Evolutionary conservation across 2,888 invertebrate genomes (phyloP).

Genomic region (Hyppa rectilinea): DNA sequence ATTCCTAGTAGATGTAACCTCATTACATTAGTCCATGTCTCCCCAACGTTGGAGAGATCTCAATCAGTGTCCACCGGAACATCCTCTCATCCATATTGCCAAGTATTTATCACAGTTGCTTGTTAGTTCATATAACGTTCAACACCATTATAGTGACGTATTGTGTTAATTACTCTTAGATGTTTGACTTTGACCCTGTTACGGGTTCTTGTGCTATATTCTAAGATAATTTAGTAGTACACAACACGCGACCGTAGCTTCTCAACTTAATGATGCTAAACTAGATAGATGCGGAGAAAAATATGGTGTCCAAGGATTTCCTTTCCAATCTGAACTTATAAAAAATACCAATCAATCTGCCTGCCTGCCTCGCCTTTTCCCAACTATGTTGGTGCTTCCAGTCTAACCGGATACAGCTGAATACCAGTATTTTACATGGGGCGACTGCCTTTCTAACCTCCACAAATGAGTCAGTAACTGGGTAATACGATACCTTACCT

Average conservation of each 20-base stretch:
- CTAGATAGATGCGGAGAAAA: conserved; percentile 24
- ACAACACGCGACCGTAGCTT: conserved; percentile 29
- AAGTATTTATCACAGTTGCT: conserved; percentile 40
- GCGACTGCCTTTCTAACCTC: no score
- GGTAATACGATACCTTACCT: no score
- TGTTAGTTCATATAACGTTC: conserved; percentile 29
- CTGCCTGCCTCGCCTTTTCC: no score
- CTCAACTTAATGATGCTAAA: neutral
- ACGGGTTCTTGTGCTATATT: conserved; percentile 35
- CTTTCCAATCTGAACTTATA: neutral
- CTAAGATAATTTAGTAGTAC: conserved; percentile 29
- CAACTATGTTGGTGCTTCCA: no score
- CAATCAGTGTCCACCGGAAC: conserved; percentile 44
- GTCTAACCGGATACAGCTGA: no score
- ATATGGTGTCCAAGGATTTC: neutral
- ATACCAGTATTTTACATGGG: no score
- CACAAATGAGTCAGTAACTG: no score
- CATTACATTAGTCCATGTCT: conserved; percentile 45
- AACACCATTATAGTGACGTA: conserved; percentile 33
- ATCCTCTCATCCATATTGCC: conserved; percentile 23
- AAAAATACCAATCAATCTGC: no score
- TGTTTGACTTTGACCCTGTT: conserved; percentile 49
- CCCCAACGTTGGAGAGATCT: neutral
- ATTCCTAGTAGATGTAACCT: conserved; percentile 5
- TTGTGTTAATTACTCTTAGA: conserved; percentile 49